Evolutionary conservation across 2,113 vertebrate species (phyloP).

Genomic region (Varanus komodoensis): DNA sequence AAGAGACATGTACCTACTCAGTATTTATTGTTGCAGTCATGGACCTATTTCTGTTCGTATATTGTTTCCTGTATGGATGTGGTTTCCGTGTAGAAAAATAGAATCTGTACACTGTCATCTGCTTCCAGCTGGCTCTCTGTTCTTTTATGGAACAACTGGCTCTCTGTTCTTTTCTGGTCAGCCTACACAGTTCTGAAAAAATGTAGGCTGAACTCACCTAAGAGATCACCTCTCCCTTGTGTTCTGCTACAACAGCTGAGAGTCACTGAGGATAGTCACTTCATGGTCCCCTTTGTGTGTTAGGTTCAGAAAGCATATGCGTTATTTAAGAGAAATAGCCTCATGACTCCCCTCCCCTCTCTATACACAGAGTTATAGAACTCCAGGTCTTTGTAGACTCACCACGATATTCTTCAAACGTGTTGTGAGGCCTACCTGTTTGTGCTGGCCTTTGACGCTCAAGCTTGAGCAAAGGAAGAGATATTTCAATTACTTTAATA

Average conservation of each 20-base stretch:
- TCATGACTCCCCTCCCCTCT: too few relatives aligned
- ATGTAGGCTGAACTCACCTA: neutral
- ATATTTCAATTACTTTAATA: neutral
- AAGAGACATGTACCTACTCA: neutral
- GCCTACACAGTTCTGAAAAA: neutral
- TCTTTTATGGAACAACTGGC: neutral
- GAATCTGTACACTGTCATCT: neutral
- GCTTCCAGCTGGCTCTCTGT: neutral
- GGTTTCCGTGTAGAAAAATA: neutral
- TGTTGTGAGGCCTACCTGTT: neutral
- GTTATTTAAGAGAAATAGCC: neutral
- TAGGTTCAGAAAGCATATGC: neutral
- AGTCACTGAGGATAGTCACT: neutral
- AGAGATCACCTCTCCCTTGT: neutral
- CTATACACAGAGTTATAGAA: neutral
- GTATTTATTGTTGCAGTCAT: neutral
- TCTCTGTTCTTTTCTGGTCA: neutral
- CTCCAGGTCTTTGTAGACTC: neutral
- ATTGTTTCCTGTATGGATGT: neutral
- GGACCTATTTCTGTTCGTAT: neutral
- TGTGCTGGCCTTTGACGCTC: neutral
- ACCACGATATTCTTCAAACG: neutral
- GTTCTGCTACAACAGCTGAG: neutral
- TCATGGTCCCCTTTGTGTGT: neutral
- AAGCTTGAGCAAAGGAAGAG: neutral